A percentile compares a stretch with the other conserved stretches of the same genome.
Evolutionary conservation across 2,797 vertebrate species (phyloP).

Genomic region (Melanotaenia pygmaea): DNA sequence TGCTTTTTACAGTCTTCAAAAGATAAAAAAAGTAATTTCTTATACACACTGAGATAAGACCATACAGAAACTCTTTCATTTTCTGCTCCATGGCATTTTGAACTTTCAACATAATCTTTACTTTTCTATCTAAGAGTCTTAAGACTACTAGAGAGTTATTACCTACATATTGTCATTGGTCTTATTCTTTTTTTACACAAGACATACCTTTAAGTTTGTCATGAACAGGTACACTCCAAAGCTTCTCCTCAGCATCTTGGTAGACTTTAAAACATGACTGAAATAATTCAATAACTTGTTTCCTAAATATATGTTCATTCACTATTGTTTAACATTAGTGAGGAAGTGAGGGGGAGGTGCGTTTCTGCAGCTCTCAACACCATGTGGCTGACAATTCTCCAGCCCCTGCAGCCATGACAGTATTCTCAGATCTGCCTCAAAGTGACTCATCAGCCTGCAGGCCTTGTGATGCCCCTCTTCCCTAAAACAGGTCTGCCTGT

Average conservation of each 20-base stretch:
- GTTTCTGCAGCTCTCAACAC: slow-evolving; percentile 57
- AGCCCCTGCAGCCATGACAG: slow-evolving; percentile 67
- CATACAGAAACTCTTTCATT: slow-evolving; percentile 58
- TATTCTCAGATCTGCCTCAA: slow-evolving; percentile 75
- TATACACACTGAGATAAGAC: slow-evolving; percentile 69
- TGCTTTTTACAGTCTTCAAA: slow-evolving; percentile 61
- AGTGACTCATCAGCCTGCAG: slow-evolving; percentile 73
- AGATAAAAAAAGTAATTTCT: slow-evolving; percentile 75
- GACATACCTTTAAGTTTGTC: slow-evolving; percentile 20
- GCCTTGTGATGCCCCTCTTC: slow-evolving; percentile 48
- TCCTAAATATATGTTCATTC: slow-evolving; percentile 52
- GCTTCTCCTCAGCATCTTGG: slow-evolving; percentile 6
- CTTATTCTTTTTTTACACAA: slow-evolving; percentile 24
- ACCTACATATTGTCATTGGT: slow-evolving; percentile 24
- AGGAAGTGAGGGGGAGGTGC: slow-evolving; percentile 40
- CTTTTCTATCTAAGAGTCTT: slow-evolving; percentile 41
- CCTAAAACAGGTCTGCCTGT: slow-evolving; percentile 60
- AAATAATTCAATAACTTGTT: slow-evolving; percentile 47
- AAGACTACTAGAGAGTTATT: slow-evolving; percentile 49
- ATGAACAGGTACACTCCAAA: background rate
- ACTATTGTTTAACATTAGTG: slow-evolving; percentile 61
- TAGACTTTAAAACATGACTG: slow-evolving; percentile 3
- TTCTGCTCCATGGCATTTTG: slow-evolving; percentile 65
- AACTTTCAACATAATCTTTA: slow-evolving; percentile 60
- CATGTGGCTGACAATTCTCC: slow-evolving; percentile 60